Base-by-base conservation (phyloP, 2,888 invertebrate species). In the Tiliacea aurago region DNA sequence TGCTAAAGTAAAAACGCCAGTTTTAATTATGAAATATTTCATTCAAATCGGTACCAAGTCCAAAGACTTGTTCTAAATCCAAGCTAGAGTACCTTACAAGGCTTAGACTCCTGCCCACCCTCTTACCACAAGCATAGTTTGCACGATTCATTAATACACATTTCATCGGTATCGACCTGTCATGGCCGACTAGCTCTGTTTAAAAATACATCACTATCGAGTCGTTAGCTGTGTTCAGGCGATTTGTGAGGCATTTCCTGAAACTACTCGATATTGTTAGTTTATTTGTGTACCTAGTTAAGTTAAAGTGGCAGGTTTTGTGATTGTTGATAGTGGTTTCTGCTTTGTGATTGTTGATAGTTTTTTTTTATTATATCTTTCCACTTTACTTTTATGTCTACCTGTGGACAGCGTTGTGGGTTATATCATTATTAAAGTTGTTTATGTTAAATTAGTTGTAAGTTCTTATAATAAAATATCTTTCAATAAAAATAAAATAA, bases 181-280 rank as follows among this genome's bases (percentile, higher is more conserved):
- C 64, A 78, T 65, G 74, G 81, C 67, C 69, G 55, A 55, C 59
- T 64, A 15, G 47, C 1, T 43, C 63, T 55, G 53, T 65, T 83
- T 74, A 84, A 83, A 78, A 78, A 84, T 78, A 74, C 82, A 83
- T 81, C 41, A 61, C 41, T 53, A 69, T 81, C 70, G 70, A 61
- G 15, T 67, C 37, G 47, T 37, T 61, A 56, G 59, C 69, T 59
- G 53, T 4, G 45, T 64, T 65, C 51, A 56, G n/a, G 43, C 37
- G 45, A 78, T 56, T 73, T 56, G 67, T 37, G 37, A 49, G 7
- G 43, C 23, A 7, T n/a, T 73, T 67, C 80, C 67, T 55, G 67
- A 65, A 68, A 62, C 45, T 61, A 23, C 7, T 15, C 23, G 13
- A 47, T 41, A 41, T 53, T 10, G 0, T 0, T 9, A 2, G 15